These are phyloP conservation scores for Drosophila nr. perissopoda DNA, from an alignment of 2,888 invertebrate genomes.

Conservation along the genomic window DNA sequence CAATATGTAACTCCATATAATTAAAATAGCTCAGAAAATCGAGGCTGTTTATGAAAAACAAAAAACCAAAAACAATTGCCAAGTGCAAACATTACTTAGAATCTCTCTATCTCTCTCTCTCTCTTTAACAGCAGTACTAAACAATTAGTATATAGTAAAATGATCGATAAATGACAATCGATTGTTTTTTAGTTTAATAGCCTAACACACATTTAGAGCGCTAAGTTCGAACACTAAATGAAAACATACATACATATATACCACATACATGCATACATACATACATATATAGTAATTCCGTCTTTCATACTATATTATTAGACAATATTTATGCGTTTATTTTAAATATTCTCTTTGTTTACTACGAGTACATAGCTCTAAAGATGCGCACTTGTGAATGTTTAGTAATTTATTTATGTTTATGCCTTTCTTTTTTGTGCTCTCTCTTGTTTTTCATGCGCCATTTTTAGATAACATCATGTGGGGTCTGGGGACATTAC, in stretches of 20 bases:
- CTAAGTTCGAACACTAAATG: constrained; percentile 54
- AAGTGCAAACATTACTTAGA: constrained; percentile 43
- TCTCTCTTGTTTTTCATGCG: constrained; percentile 60
- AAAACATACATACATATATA: constrained; percentile 32
- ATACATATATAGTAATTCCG: constrained; percentile 53
- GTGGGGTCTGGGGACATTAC: constrained; percentile 99
- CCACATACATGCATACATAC: constrained; percentile 17
- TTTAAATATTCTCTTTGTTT: constrained; percentile 43
- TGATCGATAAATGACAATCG: constrained; percentile 36
- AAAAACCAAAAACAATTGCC: constrained; percentile 17
- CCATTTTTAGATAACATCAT: constrained; percentile 92
- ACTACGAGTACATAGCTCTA: constrained; percentile 40
- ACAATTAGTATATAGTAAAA: constrained; percentile 53
- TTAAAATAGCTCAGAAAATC: constrained; percentile 49
- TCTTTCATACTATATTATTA: constrained; percentile 55
- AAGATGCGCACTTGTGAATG: constrained; percentile 44
- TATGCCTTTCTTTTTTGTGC: constrained; percentile 61
- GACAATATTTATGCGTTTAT: constrained; percentile 30
- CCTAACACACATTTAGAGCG: constrained; percentile 50
- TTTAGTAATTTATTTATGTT: constrained; percentile 65
- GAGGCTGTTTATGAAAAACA: constrained; percentile 47
- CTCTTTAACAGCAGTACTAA: constrained; percentile 34
- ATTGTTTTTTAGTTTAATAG: constrained; percentile 53
- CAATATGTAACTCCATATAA: constrained; percentile 49
- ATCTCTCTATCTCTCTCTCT: constrained; percentile 9